Base-by-base conservation (phyloP, 1,140 invertebrate genomes). In the Bombus confusus region DNA sequence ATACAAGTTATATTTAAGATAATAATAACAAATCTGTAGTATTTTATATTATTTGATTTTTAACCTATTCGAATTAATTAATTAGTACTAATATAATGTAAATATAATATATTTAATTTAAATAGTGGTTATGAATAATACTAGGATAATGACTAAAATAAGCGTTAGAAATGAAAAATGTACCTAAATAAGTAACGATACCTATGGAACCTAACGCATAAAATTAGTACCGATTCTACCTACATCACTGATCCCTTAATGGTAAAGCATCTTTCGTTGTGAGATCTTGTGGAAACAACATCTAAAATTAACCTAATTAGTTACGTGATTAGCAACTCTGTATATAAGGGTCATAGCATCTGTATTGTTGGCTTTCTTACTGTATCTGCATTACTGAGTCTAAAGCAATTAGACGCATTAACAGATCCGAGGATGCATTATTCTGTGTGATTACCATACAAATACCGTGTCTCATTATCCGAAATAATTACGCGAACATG, bases 241-340 rank as follows among this genome's bases (percentile, higher is more conserved):
- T 68, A 43, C 43, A 66, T 43, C 64, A 78, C 57, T 73, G 66
- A 86, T 87, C 80, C 80, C 59, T 52, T 52, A 18, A 64, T 28
- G 64, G 64, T 72, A 76, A 87, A 87, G 68, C 69, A 74, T 62
- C 39, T 39, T 31, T 37, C 12, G 13, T 25, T 4, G 22, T 22
- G 5, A 31, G 25, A 69, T 64, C 8, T 18, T 47, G 0, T 15
- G 69, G 52, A 79, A 64, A 78, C 52, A 47, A 74, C 78, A 81
- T 78, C 34, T 74, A 62, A 83, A 86, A 88, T 89, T 86, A 86
- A 89, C 75, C 76, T 88, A 89, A 89, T 89, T 88, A 88, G 75
- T 84, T 64, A 39, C 43, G 64, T 84, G 75, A 89, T 86, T 86
- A 89, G 75, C 57, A 80, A 76, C 80, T 64, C 39, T 66, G 52